phyloP scores from a whole-genome alignment of 2,797 vertebrate genomes.

The Prionace glauca region DNA sequence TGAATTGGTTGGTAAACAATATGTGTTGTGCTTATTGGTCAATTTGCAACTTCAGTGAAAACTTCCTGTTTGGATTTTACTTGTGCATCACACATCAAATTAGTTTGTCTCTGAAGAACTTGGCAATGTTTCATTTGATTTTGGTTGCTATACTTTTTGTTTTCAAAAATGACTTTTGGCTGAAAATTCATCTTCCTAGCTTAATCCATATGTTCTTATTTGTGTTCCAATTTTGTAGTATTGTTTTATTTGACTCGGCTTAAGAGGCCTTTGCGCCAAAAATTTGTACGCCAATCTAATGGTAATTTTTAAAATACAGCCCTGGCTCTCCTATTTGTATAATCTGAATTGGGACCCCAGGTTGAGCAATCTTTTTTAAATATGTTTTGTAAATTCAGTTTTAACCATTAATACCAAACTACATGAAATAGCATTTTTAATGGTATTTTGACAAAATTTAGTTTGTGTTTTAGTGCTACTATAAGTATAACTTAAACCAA shows the following conservation, averaged over 20 bases:
- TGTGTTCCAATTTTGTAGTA: not conserved
- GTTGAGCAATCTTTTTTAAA: not conserved
- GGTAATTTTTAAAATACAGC: not conserved
- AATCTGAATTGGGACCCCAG: not conserved
- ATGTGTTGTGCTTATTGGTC: not conserved
- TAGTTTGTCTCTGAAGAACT: not conserved
- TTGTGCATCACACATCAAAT: not conserved
- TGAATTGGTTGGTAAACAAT: not conserved
- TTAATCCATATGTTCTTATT: not conserved
- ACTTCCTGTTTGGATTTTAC: not conserved
- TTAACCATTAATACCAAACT: not conserved
- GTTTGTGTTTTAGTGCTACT: not conserved
- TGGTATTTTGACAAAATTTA: not conserved
- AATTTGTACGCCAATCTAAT: not conserved
- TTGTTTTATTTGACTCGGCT: not conserved
- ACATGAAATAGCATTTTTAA: not conserved
- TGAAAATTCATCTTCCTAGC: not conserved
- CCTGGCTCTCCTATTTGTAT: not conserved
- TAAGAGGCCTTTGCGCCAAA: not conserved
- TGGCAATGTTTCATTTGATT: not conserved
- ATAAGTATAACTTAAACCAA: not conserved
- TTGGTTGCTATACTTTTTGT: not conserved
- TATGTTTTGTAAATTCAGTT: not conserved
- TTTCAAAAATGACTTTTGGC: not conserved
- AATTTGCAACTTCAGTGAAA: not conserved